phyloP scores from a whole-genome alignment of 2,888 invertebrate species.

The Hirtodrosophila alboralis region DNA sequence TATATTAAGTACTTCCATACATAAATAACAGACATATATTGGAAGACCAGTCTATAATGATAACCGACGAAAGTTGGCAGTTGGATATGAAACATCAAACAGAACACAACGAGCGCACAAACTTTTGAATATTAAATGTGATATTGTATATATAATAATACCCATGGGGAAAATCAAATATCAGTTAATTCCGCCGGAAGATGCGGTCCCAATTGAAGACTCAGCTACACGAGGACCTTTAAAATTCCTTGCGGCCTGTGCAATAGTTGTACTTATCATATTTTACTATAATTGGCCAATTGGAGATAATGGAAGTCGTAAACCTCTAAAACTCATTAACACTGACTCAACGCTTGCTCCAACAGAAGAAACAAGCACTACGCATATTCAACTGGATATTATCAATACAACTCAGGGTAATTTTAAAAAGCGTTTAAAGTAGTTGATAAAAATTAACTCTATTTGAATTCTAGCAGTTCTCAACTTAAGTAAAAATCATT shows the following conservation, averaged over 20 bases:
- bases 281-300: slow-evolving; percentile 11
- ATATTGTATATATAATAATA: background rate
- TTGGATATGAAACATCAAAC: slow-evolving; percentile 12
- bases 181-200: slow-evolving; percentile 7
- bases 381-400: background rate
- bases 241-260: slow-evolving; percentile 3
- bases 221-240: background rate
- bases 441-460: background rate
- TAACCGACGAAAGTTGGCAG: slow-evolving; percentile 18
- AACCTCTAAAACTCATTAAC: background rate
- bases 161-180: slow-evolving; percentile 29
- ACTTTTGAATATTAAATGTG: background rate
- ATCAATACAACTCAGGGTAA: slow-evolving; percentile 1
- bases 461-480: slow-evolving; percentile 2
- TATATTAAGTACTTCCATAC: too few species aligned
- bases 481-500: slow-evolving; percentile 52
- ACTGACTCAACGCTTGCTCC: background rate
- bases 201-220: background rate
- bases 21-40: too few species aligned
- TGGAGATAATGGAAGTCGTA: background rate
- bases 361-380: background rate
- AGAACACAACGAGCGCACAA: slow-evolving; percentile 1
- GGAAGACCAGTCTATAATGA: too few species aligned
- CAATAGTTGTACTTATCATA: background rate
- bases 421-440: background rate